A percentile compares a stretch with the other conserved stretches of the same genome.
Conservation (phyloP, 1,140 invertebrate genomes). For the Drosophila trapezifrons region DNA sequence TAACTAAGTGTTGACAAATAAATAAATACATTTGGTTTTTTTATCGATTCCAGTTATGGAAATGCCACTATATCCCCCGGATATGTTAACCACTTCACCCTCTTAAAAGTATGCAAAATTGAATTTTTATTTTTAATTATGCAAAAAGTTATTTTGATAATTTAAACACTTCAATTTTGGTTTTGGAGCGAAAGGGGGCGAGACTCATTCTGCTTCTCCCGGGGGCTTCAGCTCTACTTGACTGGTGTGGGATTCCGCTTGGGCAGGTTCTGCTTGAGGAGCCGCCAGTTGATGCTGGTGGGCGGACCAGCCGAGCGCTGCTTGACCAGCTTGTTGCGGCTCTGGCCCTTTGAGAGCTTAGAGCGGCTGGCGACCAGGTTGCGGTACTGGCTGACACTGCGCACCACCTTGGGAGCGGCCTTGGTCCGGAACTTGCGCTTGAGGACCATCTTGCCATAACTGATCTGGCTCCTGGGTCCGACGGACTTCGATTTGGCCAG, state of each 20-base stretch:
- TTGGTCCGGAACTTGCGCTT: constrained; percentile 53
- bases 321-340: constrained; percentile 36
- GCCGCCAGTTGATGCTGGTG: constrained; percentile 65
- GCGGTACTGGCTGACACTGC: constrained; percentile 64
- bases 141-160: background rate
- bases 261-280: constrained; percentile 63
- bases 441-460: constrained; percentile 56
- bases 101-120: background rate
- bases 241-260: constrained; percentile 12
- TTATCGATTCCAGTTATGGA: too few species aligned
- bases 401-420: constrained; percentile 20
- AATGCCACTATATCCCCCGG: too few species aligned
- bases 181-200: background rate
- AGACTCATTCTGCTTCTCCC: background rate
- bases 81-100: too few species aligned
- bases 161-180: constrained; percentile 1
- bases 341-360: constrained; percentile 27
- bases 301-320: constrained; percentile 1
- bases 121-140: background rate
- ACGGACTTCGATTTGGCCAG: constrained; percentile 25
- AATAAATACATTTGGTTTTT: too few species aligned
- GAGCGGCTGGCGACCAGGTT: constrained; percentile 34
- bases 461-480: constrained; percentile 12
- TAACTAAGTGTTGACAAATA: too few species aligned
- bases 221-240: constrained; percentile 1